These are phyloP conservation scores for Mellilla xanthometata DNA, from an alignment of 2,888 invertebrate genomes.

Conservation along the genomic window DNA sequence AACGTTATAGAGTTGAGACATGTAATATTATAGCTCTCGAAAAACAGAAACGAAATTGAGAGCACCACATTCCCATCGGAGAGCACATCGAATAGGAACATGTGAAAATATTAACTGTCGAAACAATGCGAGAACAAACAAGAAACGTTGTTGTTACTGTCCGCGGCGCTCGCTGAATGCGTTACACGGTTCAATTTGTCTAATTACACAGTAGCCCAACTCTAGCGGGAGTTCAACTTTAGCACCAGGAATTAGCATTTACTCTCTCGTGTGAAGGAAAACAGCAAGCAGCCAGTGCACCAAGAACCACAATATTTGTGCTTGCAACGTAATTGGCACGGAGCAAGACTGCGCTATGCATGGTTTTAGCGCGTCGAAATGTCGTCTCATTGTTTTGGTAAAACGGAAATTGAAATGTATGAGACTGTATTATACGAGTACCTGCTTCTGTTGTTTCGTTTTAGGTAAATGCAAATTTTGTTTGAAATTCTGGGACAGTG, in stretches of 20 bases:
- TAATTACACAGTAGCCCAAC: slow-evolving; percentile 9
- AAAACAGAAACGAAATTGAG: slow-evolving; percentile 4
- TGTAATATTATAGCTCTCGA: slow-evolving; percentile 10
- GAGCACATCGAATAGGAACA: slow-evolving; percentile 10
- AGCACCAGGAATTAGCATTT: slow-evolving; percentile 11
- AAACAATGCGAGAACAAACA: slow-evolving; percentile 28
- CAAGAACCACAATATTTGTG: slow-evolving; percentile 2
- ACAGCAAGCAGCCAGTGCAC: slow-evolving; percentile 10
- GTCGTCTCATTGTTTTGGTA: neutral
- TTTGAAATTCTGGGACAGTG: no score
- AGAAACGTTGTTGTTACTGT: slow-evolving; percentile 23
- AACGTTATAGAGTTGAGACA: neutral
- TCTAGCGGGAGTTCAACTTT: slow-evolving; percentile 9
- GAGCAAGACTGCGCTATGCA: neutral
- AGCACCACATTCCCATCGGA: slow-evolving; percentile 5
- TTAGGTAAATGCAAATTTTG: no score
- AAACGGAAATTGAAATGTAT: neutral
- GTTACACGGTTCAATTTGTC: slow-evolving; percentile 19
- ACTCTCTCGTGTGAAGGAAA: slow-evolving; percentile 10
- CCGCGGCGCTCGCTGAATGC: slow-evolving; percentile 18
- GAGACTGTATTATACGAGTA: no score
- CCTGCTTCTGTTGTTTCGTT: no score
- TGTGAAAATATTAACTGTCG: slow-evolving; percentile 27
- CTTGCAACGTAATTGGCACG: slow-evolving; percentile 5
- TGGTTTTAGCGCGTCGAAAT: neutral